Conservation (phyloP, 2,113 vertebrate genomes). For the Antigone vipio region DNA sequence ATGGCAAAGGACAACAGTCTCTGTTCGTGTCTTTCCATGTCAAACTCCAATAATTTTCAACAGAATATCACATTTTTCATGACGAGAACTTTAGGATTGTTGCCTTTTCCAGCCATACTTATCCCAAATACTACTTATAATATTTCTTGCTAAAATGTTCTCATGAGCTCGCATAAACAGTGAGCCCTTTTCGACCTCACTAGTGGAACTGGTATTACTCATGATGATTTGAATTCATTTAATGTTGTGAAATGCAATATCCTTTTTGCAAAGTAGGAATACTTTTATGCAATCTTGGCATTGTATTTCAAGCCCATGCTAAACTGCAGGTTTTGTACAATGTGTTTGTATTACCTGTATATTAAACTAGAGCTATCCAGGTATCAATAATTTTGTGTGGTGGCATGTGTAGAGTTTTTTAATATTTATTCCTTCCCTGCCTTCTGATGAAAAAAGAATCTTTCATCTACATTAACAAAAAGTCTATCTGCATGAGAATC, state of each 20-base stretch:
- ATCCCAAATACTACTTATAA: neutral
- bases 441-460: neutral
- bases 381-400: neutral
- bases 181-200: neutral
- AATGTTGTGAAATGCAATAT: neutral
- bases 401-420: neutral
- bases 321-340: neutral
- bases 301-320: slow-evolving; percentile 1
- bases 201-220: neutral
- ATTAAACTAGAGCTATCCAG: neutral
- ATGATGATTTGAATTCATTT: slow-evolving; percentile 29
- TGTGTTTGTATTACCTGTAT: neutral
- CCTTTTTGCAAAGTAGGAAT: slow-evolving; percentile 1
- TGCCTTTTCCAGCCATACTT: neutral
- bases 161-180: slow-evolving; percentile 12
- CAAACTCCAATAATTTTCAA: neutral
- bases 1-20: neutral
- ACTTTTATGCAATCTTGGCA: neutral
- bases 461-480: neutral
- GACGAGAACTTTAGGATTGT: neutral
- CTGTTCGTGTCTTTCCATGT: neutral
- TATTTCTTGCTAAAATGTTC: neutral
- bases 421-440: neutral
- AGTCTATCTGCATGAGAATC: neutral
- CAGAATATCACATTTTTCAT: neutral